Percentiles rank a stretch among this genome's conserved stretches.
phyloP scores from a whole-genome alignment of 2,113 vertebrate genomes.

The Phrynosoma blainvillii region DNA sequence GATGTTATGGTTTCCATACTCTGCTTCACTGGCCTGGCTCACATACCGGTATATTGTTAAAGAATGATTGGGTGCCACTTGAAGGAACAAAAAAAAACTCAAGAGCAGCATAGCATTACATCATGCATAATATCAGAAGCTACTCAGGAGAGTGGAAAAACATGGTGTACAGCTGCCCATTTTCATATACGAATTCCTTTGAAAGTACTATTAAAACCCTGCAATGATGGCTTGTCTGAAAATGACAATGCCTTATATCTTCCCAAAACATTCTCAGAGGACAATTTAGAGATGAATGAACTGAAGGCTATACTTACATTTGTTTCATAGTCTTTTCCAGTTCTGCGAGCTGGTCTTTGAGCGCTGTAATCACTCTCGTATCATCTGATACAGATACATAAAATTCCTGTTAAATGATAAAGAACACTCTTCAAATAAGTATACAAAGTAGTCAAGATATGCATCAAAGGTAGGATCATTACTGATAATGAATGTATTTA shows the following conservation, averaged over 20 bases:
- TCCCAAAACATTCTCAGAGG: slow-evolving; percentile 29
- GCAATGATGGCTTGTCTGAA: neutral
- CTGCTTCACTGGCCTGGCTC: neutral
- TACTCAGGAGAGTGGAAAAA: neutral
- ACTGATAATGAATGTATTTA: slow-evolving; percentile 27
- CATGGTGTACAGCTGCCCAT: neutral
- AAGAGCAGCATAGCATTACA: neutral
- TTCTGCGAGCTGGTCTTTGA: slow-evolving; percentile 91
- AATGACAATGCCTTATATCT: slow-evolving; percentile 11
- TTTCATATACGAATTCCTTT: neutral
- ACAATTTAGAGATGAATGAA: neutral
- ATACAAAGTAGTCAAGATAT: slow-evolving; percentile 26
- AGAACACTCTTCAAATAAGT: slow-evolving; percentile 70
- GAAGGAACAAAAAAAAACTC: no score
- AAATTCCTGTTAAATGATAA: slow-evolving; percentile 87
- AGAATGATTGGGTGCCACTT: neutral
- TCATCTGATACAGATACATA: slow-evolving; percentile 91
- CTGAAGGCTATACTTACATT: slow-evolving; percentile 81
- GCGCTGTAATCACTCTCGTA: slow-evolving; percentile 82
- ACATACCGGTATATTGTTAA: neutral
- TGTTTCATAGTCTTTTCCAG: slow-evolving; percentile 90
- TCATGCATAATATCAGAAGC: neutral
- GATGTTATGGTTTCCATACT: neutral
- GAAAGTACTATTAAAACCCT: neutral
- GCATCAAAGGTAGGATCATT: slow-evolving; percentile 44